Evolutionary conservation across 2,113 vertebrate genomes (phyloP), one percentile per base, ranked within the genome.

Genomic region (Axis porcinus): DNA sequence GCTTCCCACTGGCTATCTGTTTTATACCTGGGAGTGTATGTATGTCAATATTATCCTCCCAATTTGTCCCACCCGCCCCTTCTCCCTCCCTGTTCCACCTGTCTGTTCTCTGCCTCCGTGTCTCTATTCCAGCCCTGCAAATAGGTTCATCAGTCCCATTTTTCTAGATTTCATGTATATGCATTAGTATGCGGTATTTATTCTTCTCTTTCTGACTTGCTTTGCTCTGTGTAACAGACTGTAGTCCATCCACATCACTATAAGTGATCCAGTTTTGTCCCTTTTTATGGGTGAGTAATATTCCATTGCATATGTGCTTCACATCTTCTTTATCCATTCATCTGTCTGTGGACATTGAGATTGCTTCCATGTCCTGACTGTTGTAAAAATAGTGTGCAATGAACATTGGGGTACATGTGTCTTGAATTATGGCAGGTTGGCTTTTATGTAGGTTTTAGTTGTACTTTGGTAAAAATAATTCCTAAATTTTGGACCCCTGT

Each of bases 381-480:
- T 43, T 76, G 19, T 70, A 23, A 23, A 40, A 74, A 76, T 27
- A 43, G 70, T 76, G 70, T 76, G 40, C 70, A 76, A 0, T 76
- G 40, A 76, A 76, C 23, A 43, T 4, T 76, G 70, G 70, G 40
- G 13, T 14, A 43, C 40, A 14, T 76, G 40, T 27, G 23, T 76
- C 70, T 76, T 76, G 40, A 76, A 27, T 76, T 76, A 76, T 14
- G 70, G 70, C 12, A 83, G 28, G 50, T 54, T 8, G 23, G 7
- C 76, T 91, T 89, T 95, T 92, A 36, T 55, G 70, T 96, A 36
- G 15, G 21, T 87, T 94, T 91, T 86, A 88, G 86, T 95, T 81
- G 33, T 87, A 81, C n/a, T 45, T 92, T 86, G 19, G 30, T 90
- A 21, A 45, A 96, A 27, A 90, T 52, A 67, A 21, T 58, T 21